Conservation (phyloP, 2,797 vertebrate species). For the Mionectes olivaceus region DNA sequence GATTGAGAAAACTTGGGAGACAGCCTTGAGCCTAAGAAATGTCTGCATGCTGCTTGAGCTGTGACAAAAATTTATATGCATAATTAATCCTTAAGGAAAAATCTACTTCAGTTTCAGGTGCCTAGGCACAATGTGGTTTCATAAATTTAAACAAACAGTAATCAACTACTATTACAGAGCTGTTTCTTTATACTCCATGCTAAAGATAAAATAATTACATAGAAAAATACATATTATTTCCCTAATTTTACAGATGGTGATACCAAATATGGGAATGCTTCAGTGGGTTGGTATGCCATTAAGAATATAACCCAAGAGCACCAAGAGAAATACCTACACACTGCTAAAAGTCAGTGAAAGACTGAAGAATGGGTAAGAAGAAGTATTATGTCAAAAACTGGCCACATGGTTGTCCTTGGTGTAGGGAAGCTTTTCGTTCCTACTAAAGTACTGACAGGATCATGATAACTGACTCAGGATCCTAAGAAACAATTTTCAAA, state of each 20-base stretch:
- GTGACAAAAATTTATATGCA: background rate
- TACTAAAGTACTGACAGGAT: background rate
- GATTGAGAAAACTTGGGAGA: background rate
- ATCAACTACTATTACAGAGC: background rate
- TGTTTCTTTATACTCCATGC: accelerated
- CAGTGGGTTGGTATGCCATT: background rate
- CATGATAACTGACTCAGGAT: background rate
- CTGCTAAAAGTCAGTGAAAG: background rate
- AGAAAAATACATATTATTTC: background rate
- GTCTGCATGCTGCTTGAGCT: background rate
- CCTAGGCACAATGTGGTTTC: background rate
- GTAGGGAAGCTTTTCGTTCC: background rate
- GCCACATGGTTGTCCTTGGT: background rate
- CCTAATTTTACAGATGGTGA: background rate
- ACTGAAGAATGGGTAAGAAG: background rate
- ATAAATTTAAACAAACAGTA: background rate
- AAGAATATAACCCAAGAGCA: background rate
- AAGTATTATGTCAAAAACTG: background rate
- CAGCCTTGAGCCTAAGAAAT: background rate
- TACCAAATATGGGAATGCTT: background rate
- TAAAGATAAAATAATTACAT: background rate
- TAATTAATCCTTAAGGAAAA: background rate
- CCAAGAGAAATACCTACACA: background rate
- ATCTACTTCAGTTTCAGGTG: background rate
- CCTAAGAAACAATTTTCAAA: background rate